These are phyloP conservation scores for Anisognathus igniventris DNA, from an alignment of 2,797 vertebrate species.

Conservation along the genomic window DNA sequence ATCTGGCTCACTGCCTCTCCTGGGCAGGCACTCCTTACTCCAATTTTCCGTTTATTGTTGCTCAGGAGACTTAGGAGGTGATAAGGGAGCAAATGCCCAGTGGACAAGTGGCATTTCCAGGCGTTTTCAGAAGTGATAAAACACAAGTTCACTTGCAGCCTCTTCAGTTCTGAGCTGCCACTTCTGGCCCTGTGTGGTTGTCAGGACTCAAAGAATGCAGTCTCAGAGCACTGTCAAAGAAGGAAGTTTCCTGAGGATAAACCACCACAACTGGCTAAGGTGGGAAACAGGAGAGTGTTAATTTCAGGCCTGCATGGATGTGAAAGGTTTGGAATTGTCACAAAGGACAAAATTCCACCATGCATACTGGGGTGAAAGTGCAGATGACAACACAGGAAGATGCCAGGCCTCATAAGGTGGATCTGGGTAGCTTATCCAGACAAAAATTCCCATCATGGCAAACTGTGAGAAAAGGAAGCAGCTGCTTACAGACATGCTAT, in stretches of 20 bases:
- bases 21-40: not conserved
- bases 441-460: not conserved
- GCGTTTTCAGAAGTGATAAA: not conserved
- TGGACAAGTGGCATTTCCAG: not conserved
- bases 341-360: not conserved
- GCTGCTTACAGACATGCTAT: not conserved
- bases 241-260: not conserved
- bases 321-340: not conserved
- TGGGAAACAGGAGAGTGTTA: not conserved
- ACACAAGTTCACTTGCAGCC: not conserved
- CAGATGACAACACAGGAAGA: not conserved
- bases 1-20: constrained; percentile 15
- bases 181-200: not conserved
- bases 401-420: not conserved
- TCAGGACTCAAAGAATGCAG: not conserved
- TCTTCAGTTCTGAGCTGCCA: not conserved
- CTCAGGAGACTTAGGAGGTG: not conserved
- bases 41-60: not conserved
- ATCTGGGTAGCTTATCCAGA: not conserved
- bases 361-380: not conserved
- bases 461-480: not conserved
- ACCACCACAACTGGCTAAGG: not conserved
- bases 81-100: not conserved
- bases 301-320: not conserved
- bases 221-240: not conserved